These are phyloP conservation scores for Dilophus febrilis DNA, from an alignment of 2,888 invertebrate species.

Conservation along the genomic window DNA sequence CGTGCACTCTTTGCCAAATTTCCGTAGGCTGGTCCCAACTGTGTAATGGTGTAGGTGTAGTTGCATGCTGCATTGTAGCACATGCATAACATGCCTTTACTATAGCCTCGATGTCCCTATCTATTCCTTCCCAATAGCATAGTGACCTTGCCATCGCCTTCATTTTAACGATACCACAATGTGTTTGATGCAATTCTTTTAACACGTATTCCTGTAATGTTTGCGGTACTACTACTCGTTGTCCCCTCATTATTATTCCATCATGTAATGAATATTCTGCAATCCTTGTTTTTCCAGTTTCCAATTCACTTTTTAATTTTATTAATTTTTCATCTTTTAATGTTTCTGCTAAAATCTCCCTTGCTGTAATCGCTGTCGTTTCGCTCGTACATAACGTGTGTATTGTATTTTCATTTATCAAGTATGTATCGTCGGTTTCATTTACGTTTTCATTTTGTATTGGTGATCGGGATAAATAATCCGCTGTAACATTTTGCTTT, in stretches of 20 bases:
- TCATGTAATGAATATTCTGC: too few relatives aligned
- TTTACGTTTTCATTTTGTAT: too few relatives aligned
- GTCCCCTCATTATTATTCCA: constrained; percentile 4
- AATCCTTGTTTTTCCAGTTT: too few relatives aligned
- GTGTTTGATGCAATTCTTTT: constrained; percentile 4
- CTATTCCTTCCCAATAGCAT: constrained; percentile 11
- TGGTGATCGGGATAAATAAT: too few relatives aligned
- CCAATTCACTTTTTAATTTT: too few relatives aligned
- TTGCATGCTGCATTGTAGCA: neutral
- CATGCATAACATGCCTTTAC: constrained; percentile 5
- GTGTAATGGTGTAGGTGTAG: constrained; percentile 3
- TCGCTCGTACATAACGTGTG: too few relatives aligned
- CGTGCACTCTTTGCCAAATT: constrained; percentile 10
- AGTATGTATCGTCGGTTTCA: too few relatives aligned
- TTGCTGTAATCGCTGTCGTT: too few relatives aligned
- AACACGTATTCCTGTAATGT: constrained; percentile 3
- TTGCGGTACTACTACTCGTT: constrained; percentile 6
- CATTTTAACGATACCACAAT: neutral
- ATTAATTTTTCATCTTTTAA: too few relatives aligned
- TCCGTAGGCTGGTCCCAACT: constrained; percentile 7
- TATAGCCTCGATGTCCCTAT: constrained; percentile 9
- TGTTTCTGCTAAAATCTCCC: too few relatives aligned
- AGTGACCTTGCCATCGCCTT: constrained; percentile 7
- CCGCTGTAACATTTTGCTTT: too few relatives aligned
- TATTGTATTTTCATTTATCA: too few relatives aligned